A percentile compares a stretch with the other conserved stretches of the same genome.
Conservation (phyloP, 2,113 vertebrate genomes). For the Tupaia tana region DNA sequence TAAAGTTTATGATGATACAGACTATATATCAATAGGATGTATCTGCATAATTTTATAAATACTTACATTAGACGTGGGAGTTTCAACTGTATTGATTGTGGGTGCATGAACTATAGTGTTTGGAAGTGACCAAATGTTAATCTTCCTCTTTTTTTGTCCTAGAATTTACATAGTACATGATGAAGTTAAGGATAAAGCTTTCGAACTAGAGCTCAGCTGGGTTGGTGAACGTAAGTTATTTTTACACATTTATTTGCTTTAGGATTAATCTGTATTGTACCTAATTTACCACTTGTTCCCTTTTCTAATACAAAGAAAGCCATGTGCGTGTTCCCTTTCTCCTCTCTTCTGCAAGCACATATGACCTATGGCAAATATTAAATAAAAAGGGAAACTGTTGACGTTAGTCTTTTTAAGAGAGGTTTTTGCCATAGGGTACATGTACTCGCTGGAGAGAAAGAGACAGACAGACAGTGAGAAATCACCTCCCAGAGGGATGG, state of each 20-base stretch:
- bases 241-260: conserved; percentile 24
- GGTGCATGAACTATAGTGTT: neutral
- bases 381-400: no score
- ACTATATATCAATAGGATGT: neutral
- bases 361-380: no score
- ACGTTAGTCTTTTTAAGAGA: no score
- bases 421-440: no score
- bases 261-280: neutral
- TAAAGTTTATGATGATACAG: neutral
- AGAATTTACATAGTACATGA: conserved; percentile 99
- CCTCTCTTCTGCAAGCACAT: no score
- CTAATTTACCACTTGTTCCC: neutral
- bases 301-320: conserved; percentile 31
- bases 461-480: no score
- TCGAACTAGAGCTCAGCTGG: conserved; percentile 99
- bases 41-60: neutral
- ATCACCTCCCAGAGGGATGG: no score
- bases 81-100: neutral
- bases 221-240: conserved; percentile 94
- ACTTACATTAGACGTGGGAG: neutral
- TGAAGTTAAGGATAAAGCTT: conserved; percentile 99
- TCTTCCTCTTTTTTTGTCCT: conserved; percentile 72
- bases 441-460: no score
- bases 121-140: conserved; percentile 28
- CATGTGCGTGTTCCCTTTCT: neutral